Evolutionary conservation across 1,140 invertebrate genomes (phyloP), one percentile per base, ranked within the genome.

Genomic region (Ephestia elutella): DNA sequence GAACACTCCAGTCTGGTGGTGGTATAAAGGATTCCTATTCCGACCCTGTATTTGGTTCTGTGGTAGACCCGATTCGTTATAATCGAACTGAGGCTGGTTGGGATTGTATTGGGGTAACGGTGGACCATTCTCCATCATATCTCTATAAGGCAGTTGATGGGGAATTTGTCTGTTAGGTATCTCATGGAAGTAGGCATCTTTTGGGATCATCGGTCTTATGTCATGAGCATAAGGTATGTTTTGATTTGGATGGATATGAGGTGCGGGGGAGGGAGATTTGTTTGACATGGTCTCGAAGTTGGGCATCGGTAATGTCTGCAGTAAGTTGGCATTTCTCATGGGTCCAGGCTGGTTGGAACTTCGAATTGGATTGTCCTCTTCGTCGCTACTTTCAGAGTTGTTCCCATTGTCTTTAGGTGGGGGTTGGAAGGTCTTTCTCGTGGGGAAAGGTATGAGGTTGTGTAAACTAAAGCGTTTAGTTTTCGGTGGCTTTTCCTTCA

Each of bases 131-230:
- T 86, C 80, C 19, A 70, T 64, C 60, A 79, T 69, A 2, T 80
- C 71, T 44, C 70, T 70, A 51, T 83, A 87, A 0, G 79, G 80
- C 75, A 82, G 75, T 60, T 82, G 84, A 50, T 85, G 81, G 55
- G 82, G 77, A 7, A 77, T 63, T 48, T 80, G 81, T 65, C 80
- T 71, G 70, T 91, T 90, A 0, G 90, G 89, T 56, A 91, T 86
- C 30, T 91, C 90, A 59, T 91, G 90, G 62, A 91, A 91, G 67
- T 91, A 91, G 3, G 91, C 91, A 73, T 91, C 90, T 82, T 91
- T 91, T 13, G 91, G 91, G 55, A 91, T 89, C 71, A 81, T 78
- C n/a, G 68, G 32, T n/a, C 80, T 63, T 54, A 79, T 59, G 28
- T 86, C 80, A 38, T 76, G 73, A 35, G 70, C 69, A 18, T 86